Evolutionary conservation across 2,797 vertebrate genomes (phyloP), one percentile per base, ranked within the genome.

Genomic region (Molothrus aeneus): DNA sequence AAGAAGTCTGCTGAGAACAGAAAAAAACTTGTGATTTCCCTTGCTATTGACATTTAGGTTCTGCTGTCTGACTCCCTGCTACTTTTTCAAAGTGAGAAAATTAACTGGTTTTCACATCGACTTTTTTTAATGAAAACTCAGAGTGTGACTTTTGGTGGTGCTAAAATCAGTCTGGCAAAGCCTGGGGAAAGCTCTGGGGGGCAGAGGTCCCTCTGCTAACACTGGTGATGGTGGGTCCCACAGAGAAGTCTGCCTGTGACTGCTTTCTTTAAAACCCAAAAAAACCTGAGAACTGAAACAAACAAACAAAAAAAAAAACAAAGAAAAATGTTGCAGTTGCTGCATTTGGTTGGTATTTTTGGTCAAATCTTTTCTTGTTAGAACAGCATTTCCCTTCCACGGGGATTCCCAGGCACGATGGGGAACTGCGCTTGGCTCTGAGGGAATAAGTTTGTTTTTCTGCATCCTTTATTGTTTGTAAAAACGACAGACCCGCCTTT

Each of bases 381-480:
- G 86, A 89, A 56, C 68, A 94, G 60, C 69, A 10, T 93, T 93
- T 82, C 63, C 84, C 53, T 95, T 96, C 80, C 60, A 36, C 2
- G 86, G 95, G 93, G 91, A 92, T 95, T 96, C 93, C 95, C 93
- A 95, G 79, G 75, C 85, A 65, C 2, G 29, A 59, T 60, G 60
- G 65, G 74, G 83, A 95, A 48, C 78, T 70, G 68, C 2, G 0
- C 71, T 95, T 94, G 88, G 75, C 82, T 93, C 69, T 0, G 21
- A 90, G 82, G 85, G 78, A 86, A 83, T 48, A 43, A 0, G 8
- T 93, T 95, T 95, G 60, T 94, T 95, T 92, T 80, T 65, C 87
- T 94, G 51, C 64, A 48, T 89, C 64, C 60, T 80, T 69, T 79
- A 24, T 77, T 90, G 66, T 73, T 93, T 84, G 66, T 56, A 56